Base-by-base conservation (phyloP, 2,113 vertebrate species). In the Actenoides lindsayi region DNA sequence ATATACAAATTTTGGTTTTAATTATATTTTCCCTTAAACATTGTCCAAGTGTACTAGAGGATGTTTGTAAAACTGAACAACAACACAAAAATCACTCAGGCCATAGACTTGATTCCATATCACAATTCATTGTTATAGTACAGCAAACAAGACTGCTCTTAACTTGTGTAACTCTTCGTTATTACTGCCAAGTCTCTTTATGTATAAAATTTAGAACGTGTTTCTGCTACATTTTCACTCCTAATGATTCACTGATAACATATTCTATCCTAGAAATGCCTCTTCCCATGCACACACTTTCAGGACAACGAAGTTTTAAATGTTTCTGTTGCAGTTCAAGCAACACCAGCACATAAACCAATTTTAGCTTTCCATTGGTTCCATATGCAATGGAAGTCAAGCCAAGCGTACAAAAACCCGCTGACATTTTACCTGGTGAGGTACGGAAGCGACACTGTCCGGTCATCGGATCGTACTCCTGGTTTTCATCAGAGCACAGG, bases 381-480 rank as follows among this genome's bases (percentile, higher is more conserved):
- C 48, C 2, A 21, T 11, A 25, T 27, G 74, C 64, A 78, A 33
- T 1, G 35, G 74, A 68, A 87, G 87, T 78, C 24, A 41, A 1
- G 30, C 39, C 69, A 78, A 54, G 21, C 21, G 37, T 3, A 18
- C 68, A 83, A 77, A 63, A 81, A 33, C 24, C 56, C 3, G 1
- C 51, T 27, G 25, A 20, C 2, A 3, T 89, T 93, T 97, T 97
- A 99, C 99, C 99, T 99, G 94, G 97, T 4, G 99, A 92, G 73
- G 94, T 21, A 33, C 97, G 97, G 78, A 98, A 96, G 89, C 97
- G 98, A 95, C 99, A 99, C 97, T 99, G 99, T 71, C 98, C 99
- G 0, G 98, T 98, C 99, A 99, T 99, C 13, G 98, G 97, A 89
- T 99, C 98, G 42, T 99, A 99, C 80, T 99, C 98, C 96, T 99